A percentile compares a stretch with the other conserved stretches of the same genome.
phyloP scores from a whole-genome alignment of 2,888 invertebrate species.

The Epirrhoe tristata region DNA sequence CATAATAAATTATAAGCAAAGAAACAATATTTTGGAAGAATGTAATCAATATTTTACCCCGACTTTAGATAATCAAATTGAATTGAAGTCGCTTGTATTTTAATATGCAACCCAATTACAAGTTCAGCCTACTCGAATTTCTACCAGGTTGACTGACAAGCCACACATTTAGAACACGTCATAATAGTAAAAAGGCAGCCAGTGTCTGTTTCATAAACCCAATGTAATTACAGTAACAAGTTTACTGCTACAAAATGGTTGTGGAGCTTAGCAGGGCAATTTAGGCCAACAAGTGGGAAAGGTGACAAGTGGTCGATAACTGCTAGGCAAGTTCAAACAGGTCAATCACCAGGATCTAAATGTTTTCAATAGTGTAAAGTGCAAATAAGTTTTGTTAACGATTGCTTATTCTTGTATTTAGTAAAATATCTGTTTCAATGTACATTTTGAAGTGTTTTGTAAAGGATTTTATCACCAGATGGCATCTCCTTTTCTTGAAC shows the following conservation, averaged over 20 bases:
- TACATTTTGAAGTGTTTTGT: conserved; percentile 38
- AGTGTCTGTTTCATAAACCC: not conserved
- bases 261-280: conserved; percentile 1
- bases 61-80: too few species aligned
- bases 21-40: too few species aligned
- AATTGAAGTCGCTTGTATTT: too few species aligned
- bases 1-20: not conserved
- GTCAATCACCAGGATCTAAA: conserved; percentile 33
- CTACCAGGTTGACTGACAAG: too few species aligned
- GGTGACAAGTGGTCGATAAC: conserved; percentile 28
- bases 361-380: conserved; percentile 44
- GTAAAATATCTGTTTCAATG: conserved; percentile 31
- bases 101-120: not conserved
- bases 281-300: conserved; percentile 15
- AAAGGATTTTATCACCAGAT: conserved; percentile 42
- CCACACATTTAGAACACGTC: too few species aligned
- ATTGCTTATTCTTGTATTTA: conserved; percentile 41
- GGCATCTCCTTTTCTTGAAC: conserved; percentile 33
- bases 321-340: conserved; percentile 20
- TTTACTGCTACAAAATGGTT: not conserved
- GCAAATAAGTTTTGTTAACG: conserved; percentile 39
- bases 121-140: not conserved
- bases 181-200: not conserved
- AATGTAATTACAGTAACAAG: not conserved
- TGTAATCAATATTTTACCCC: too few species aligned